These are phyloP conservation scores for Stomatorhinus walkeri DNA, from an alignment of 2,797 vertebrate genomes.

Conservation along the genomic window DNA sequence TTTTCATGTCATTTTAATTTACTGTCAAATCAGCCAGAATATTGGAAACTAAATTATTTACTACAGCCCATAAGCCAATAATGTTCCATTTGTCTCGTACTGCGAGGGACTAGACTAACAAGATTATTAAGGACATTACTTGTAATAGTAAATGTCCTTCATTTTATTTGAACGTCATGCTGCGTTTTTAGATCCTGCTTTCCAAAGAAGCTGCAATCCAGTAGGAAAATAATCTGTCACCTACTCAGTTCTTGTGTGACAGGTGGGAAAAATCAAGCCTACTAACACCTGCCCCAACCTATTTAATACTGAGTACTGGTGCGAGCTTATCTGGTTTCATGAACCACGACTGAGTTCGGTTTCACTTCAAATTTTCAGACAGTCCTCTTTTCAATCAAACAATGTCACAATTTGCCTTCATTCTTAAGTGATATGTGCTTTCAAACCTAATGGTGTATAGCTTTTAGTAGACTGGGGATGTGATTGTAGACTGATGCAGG, in stretches of 20 bases:
- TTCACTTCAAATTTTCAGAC: neutral
- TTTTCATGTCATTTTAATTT: slow-evolving; percentile 99
- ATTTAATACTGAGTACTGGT: neutral
- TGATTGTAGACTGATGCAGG: neutral
- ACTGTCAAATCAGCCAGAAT: slow-evolving; percentile 92
- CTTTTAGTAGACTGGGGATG: neutral
- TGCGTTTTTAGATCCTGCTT: slow-evolving; percentile 78
- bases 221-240: slow-evolving; percentile 71
- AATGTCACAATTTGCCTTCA: neutral
- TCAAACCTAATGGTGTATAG: neutral
- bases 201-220: slow-evolving; percentile 78
- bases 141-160: slow-evolving; percentile 93
- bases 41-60: slow-evolving; percentile 97
- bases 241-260: slow-evolving; percentile 68
- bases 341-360: neutral
- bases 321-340: neutral
- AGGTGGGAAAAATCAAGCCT: slow-evolving; percentile 29
- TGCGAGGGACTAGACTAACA: slow-evolving; percentile 83
- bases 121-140: slow-evolving; percentile 98
- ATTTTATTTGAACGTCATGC: slow-evolving; percentile 80
- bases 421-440: neutral
- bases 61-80: slow-evolving; percentile 92
- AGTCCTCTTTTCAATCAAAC: neutral
- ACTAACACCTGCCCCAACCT: slow-evolving; percentile 26
- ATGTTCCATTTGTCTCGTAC: slow-evolving; percentile 91